Evolutionary conservation across 2,113 vertebrate genomes (phyloP).

Genomic region (Pogona vitticeps): DNA sequence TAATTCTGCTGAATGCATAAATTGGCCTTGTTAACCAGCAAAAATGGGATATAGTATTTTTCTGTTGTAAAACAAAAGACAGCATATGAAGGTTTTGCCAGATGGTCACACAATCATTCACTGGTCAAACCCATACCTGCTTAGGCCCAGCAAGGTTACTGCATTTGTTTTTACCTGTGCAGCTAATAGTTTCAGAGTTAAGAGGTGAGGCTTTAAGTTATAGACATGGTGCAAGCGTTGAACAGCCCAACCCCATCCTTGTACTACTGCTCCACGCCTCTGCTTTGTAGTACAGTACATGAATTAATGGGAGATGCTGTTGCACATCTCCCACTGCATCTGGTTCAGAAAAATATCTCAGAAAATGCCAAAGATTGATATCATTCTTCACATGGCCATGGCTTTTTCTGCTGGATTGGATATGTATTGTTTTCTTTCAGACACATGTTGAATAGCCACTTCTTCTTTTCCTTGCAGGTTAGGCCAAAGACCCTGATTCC

Average conservation of each 20-base stretch:
- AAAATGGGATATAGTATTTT: too few species aligned
- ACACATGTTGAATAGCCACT: fast-evolving
- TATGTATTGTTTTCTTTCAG: not conserved
- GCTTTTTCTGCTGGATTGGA: not conserved
- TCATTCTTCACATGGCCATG: too few species aligned
- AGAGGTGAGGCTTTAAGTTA: not conserved
- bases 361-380: not conserved
- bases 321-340: not conserved
- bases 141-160: not conserved
- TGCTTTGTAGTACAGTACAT: not conserved
- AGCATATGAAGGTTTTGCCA: too few species aligned
- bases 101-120: not conserved
- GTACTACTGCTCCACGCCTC: too few species aligned
- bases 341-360: not conserved
- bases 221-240: not conserved
- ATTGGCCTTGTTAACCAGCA: too few species aligned
- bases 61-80: too few species aligned
- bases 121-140: not conserved
- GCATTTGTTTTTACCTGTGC: not conserved
- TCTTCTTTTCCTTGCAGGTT: slow-evolving; percentile 80
- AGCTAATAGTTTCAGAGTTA: not conserved
- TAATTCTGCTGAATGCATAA: too few species aligned
- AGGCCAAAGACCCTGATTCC: slow-evolving; percentile 99
- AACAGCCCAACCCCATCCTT: not conserved
- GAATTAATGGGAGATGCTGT: not conserved